A percentile compares a stretch with the other conserved stretches of the same genome.
Conservation (phyloP, 2,888 invertebrate genomes). For the Tipula unca region DNA sequence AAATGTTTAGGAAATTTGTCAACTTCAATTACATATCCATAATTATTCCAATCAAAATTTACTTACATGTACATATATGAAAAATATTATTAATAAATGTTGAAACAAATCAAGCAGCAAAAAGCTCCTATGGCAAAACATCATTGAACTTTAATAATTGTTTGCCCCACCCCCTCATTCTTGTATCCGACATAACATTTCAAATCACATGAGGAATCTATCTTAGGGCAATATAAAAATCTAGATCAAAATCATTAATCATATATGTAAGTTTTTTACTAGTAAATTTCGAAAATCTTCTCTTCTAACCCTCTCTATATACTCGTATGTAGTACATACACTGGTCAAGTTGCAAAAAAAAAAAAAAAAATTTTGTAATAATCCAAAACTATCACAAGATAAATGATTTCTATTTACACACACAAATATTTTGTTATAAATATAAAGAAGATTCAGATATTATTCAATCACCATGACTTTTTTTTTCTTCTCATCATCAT, state of each 20-base stretch:
- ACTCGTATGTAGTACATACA: too few relatives aligned
- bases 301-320: background rate
- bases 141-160: background rate
- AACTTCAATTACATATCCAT: too few relatives aligned
- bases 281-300: background rate
- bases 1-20: too few relatives aligned
- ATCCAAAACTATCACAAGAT: background rate
- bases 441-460: background rate
- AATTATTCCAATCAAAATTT: too few relatives aligned
- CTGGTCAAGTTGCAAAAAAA: too few relatives aligned
- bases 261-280: background rate
- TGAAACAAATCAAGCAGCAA: background rate
- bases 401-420: background rate
- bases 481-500: background rate
- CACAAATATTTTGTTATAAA: background rate
- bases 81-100: background rate
- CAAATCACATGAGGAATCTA: background rate
- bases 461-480: background rate
- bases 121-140: background rate
- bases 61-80: too few relatives aligned
- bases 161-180: background rate
- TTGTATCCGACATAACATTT: background rate
- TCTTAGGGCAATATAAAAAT: background rate
- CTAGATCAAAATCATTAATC: background rate
- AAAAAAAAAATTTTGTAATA: background rate